Conservation (phyloP, 2,888 invertebrate genomes). For the Chromoteleia sp. region DNA sequence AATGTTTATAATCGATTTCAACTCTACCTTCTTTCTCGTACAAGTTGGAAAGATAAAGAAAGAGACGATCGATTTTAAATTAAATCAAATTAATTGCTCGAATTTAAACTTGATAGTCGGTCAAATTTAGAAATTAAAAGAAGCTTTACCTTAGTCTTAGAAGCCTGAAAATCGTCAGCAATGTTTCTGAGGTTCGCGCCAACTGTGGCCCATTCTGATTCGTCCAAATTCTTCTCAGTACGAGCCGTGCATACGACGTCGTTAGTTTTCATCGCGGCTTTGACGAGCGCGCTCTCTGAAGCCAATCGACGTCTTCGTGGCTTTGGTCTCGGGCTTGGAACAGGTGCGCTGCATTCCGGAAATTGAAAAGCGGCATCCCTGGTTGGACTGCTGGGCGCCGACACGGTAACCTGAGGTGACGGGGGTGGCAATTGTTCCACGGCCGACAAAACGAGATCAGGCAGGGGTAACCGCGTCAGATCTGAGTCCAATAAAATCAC, state of each 20-base stretch:
- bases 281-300: conserved; percentile 82
- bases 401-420: conserved; percentile 83
- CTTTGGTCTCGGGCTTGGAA: conserved; percentile 82
- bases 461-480: conserved; percentile 80
- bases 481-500: conserved; percentile 81
- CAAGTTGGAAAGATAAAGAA: too few relatives aligned
- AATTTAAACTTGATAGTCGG: too few relatives aligned
- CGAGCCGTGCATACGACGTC: conserved; percentile 75
- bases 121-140: too few relatives aligned
- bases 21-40: too few relatives aligned
- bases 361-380: conserved; percentile 83
- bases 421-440: conserved; percentile 81
- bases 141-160: conserved; percentile 81
- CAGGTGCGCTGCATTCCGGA: conserved; percentile 81
- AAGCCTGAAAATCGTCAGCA: conserved; percentile 83
- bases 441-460: conserved; percentile 82
- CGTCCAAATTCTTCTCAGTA: conserved; percentile 74
- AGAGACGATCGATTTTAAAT: too few relatives aligned
- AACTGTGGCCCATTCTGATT: conserved; percentile 82
- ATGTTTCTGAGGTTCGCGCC: conserved; percentile 83
- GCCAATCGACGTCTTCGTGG: conserved; percentile 82
- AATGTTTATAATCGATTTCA: too few relatives aligned
- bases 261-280: conserved; percentile 71
- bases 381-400: conserved; percentile 83
- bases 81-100: too few relatives aligned